Conservation (phyloP, 2,888 invertebrate species). For the Gastrophysa polygoni region DNA sequence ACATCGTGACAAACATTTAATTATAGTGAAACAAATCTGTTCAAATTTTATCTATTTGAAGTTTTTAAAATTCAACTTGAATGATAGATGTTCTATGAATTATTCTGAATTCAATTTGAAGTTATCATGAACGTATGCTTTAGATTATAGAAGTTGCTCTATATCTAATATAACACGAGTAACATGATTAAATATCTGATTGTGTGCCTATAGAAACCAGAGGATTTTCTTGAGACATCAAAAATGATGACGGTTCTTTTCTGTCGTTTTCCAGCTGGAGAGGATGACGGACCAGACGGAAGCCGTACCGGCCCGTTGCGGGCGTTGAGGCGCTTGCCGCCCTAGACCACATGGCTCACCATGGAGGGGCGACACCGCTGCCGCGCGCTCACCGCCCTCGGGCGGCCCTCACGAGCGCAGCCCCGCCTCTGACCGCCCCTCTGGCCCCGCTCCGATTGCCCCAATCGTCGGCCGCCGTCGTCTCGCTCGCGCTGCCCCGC, state of each 20-base stretch:
- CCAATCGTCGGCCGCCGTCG: conserved; percentile 49
- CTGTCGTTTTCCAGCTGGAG: conserved; percentile 66
- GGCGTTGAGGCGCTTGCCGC: conserved; percentile 61
- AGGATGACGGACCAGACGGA: conserved; percentile 65
- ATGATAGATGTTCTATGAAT: too few species aligned
- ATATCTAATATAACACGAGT: too few species aligned
- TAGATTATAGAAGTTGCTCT: too few species aligned
- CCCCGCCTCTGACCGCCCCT: conserved; percentile 63
- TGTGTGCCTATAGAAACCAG: too few species aligned
- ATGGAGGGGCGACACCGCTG: conserved; percentile 73
- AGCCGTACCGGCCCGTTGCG: conserved; percentile 67
- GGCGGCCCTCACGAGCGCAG: conserved; percentile 60
- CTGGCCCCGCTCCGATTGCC: conserved; percentile 59
- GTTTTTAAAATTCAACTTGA: too few species aligned
- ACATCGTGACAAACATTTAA: too few species aligned
- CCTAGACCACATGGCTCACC: conserved; percentile 70
- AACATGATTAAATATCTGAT: too few species aligned
- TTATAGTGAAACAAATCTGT: too few species aligned
- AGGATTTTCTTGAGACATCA: too few species aligned
- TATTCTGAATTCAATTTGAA: too few species aligned
- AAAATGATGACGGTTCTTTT: conserved; percentile 24
- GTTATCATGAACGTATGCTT: too few species aligned
- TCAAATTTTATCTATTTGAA: too few species aligned
- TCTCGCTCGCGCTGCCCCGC: conserved; percentile 72
- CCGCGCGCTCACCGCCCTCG: conserved; percentile 71